Percentiles rank a stretch among this genome's conserved stretches.
Evolutionary conservation across 2,888 invertebrate species (phyloP).

Genomic region (Acanthosepion esculentum): DNA sequence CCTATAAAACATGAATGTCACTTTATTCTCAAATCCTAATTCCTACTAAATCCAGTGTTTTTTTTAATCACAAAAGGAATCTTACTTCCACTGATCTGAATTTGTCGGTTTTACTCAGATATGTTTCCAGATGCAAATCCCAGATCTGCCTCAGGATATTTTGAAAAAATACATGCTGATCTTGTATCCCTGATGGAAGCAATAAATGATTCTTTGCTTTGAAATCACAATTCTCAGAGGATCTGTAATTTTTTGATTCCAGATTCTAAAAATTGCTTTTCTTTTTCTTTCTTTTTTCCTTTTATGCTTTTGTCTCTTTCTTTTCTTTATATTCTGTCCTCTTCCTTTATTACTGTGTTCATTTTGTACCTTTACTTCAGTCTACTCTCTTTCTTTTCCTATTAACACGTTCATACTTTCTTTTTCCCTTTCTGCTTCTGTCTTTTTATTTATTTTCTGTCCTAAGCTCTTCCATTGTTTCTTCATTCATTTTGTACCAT

Average conservation of each 20-base stretch:
- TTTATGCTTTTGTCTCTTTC: background rate
- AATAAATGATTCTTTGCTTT: constrained; percentile 10
- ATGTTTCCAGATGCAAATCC: background rate
- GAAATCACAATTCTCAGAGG: background rate
- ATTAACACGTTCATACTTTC: background rate
- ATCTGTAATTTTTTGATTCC: background rate
- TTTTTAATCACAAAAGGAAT: background rate
- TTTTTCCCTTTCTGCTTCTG: background rate
- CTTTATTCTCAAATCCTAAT: background rate
- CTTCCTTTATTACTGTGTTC: background rate
- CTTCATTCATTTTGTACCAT: background rate
- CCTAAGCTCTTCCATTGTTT: background rate
- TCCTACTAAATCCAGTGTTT: background rate
- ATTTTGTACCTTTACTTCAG: background rate
- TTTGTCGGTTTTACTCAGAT: constrained; percentile 3
- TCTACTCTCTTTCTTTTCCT: background rate
- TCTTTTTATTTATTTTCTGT: background rate
- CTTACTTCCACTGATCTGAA: constrained; percentile 4
- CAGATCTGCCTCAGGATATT: background rate
- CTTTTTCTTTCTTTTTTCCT: background rate
- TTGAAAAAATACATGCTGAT: background rate
- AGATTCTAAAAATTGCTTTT: background rate
- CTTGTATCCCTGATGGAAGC: background rate
- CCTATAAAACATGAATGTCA: background rate
- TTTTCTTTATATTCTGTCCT: background rate